Conservation (phyloP, 2,888 invertebrate species). For the Dendrolimus pini region DNA sequence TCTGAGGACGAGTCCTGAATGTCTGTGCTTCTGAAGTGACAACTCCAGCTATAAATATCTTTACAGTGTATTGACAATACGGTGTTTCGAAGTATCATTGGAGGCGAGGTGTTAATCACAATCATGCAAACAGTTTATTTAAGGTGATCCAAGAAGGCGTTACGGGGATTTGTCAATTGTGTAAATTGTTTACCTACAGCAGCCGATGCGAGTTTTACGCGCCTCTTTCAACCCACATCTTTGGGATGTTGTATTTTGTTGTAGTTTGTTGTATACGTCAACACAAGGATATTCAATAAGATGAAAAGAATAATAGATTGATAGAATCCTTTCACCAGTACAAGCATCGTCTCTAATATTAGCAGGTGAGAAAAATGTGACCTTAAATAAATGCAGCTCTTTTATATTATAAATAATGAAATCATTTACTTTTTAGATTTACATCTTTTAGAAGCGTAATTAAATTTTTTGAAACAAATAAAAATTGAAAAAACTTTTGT, state of each 20-base stretch:
- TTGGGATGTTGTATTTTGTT: too few species aligned
- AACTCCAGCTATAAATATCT: slow-evolving; percentile 61
- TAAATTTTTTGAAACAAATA: too few species aligned
- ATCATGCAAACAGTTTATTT: slow-evolving; percentile 69
- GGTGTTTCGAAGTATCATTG: slow-evolving; percentile 64
- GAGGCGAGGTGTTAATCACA: slow-evolving; percentile 68
- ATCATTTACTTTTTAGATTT: too few species aligned
- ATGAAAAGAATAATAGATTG: background rate
- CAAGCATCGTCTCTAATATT: too few species aligned
- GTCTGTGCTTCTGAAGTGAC: slow-evolving; percentile 45
- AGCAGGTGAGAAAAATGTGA: too few species aligned
- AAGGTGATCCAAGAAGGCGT: slow-evolving; percentile 63
- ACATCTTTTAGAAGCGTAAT: too few species aligned
- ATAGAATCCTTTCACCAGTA: too few species aligned
- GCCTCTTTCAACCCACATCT: slow-evolving; percentile 46
- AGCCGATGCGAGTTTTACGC: slow-evolving; percentile 17
- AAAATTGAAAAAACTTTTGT: too few species aligned
- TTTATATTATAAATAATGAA: too few species aligned
- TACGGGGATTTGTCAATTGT: slow-evolving; percentile 66
- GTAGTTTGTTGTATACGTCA: background rate
- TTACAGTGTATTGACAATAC: slow-evolving; percentile 57
- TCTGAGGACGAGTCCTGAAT: slow-evolving; percentile 47
- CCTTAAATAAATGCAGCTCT: too few species aligned
- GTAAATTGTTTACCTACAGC: slow-evolving; percentile 52
- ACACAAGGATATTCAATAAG: background rate